Evolutionary conservation across 2,797 vertebrate genomes (phyloP).

Genomic region (Sebastiscus tertius): DNA sequence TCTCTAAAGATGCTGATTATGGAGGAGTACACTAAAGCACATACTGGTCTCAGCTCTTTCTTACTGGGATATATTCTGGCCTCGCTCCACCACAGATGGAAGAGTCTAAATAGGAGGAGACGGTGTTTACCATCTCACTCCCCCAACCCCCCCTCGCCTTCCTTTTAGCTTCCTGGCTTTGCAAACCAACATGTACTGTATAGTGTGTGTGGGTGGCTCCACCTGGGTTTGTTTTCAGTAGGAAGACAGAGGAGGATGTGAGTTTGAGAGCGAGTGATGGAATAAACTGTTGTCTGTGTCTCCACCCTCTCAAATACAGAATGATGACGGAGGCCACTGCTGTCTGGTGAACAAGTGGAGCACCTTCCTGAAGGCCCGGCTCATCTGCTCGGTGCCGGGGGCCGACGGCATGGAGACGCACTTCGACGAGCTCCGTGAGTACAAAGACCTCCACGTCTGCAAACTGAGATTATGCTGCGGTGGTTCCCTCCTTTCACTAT

Average conservation of each 20-base stretch:
- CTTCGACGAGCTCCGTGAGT: slow-evolving; percentile 97
- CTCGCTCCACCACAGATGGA: slow-evolving; percentile 67
- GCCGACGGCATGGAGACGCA: slow-evolving; percentile 96
- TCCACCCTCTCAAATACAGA: slow-evolving; percentile 76
- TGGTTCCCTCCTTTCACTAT: neutral
- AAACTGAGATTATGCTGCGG: neutral
- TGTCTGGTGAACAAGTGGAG: slow-evolving; percentile 99
- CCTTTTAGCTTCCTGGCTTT: slow-evolving; percentile 45
- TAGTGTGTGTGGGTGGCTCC: slow-evolving; percentile 56
- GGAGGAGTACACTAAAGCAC: slow-evolving; percentile 24
- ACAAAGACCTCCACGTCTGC: neutral
- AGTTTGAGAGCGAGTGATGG: slow-evolving; percentile 44
- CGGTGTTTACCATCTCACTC: slow-evolving; percentile 64
- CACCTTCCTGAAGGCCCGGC: slow-evolving; percentile 96
- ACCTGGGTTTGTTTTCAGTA: slow-evolving; percentile 67
- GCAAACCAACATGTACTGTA: slow-evolving; percentile 47
- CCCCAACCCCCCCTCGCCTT: slow-evolving; percentile 22
- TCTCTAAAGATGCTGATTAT: slow-evolving; percentile 20
- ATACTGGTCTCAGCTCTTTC: slow-evolving; percentile 39
- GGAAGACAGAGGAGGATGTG: slow-evolving; percentile 40
- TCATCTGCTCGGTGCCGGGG: slow-evolving; percentile 96
- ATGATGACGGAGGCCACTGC: slow-evolving; percentile 97
- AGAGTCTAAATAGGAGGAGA: slow-evolving; percentile 69
- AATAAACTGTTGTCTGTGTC: slow-evolving; percentile 35
- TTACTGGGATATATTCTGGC: slow-evolving; percentile 57